Conservation (phyloP, 2,888 invertebrate genomes). For the Imbricaverruca yamaguchii region DNA sequence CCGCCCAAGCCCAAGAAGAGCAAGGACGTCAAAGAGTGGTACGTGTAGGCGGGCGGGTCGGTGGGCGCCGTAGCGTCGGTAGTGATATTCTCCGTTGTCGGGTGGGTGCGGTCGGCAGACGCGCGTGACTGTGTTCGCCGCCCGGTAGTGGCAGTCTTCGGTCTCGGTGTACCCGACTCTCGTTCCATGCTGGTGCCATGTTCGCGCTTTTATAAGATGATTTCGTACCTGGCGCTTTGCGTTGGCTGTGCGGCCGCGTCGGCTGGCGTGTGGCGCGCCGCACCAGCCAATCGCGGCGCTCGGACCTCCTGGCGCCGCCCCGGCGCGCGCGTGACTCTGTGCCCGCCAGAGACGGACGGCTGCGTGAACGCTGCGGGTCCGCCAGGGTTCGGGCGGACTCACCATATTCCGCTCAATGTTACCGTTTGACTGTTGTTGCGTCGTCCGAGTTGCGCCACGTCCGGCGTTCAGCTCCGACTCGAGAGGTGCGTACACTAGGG, state of each 20-base stretch:
- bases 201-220: constrained; percentile 21
- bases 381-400: not conserved
- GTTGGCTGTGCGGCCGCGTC: not conserved
- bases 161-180: not conserved
- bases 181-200: not conserved
- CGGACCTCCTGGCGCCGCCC: not conserved
- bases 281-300: not conserved
- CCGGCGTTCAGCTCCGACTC: not conserved
- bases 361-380: too few species aligned
- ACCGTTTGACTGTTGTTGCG: not conserved
- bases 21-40: constrained; percentile 94
- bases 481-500: not conserved
- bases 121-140: too few species aligned
- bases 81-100: constrained; percentile 7
- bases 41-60: constrained; percentile 55
- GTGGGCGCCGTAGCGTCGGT: not conserved
- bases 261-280: not conserved
- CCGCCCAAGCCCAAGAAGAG: constrained; percentile 54
- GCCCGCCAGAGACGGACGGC: not conserved
- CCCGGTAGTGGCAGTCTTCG: not conserved
- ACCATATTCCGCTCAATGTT: too few species aligned
- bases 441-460: not conserved
- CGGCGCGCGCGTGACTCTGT: not conserved
- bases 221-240: constrained; percentile 8
- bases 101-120: not conserved